Evolutionary conservation across 2,888 invertebrate species (phyloP), one percentile per base, ranked within the genome.

Genomic region (Tineola bisselliella): DNA sequence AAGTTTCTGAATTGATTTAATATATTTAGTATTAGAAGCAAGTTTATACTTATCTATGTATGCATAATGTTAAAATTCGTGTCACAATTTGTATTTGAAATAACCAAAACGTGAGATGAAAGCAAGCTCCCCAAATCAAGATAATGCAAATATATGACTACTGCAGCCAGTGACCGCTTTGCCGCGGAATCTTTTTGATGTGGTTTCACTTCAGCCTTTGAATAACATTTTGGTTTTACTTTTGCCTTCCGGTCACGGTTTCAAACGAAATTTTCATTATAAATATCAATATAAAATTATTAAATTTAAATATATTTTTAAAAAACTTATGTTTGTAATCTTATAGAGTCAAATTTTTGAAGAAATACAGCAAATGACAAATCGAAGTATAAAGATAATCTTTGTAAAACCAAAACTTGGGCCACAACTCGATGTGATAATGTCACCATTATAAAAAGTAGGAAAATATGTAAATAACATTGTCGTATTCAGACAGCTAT

Each of bases 41-140:
- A 33, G 38, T 33, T 33, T 11, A 13, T 43, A 43, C 3, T 8
- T 17, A 52, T 25, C 4, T 25, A 25, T 52, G 15, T 52, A 12
- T 12, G 25, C 11, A 56, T 25, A 30, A 56, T 56, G 19, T 58
- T 33, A 58, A 60, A 60, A 44, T 48, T 60, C 48, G 71, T 72
- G 76, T 75, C 70, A 70, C 74, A 82, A 79, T 81, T 81, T 81
- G 79, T 79, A 82, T 81, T 81, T 77, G 76, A 79, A 81, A 81
- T 76, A 77, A 73, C 75, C 72, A 76, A 76, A 77, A 72, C 72
- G 75, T 74, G 77, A 76, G 75, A 76, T 82, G 77, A 78, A 77
- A 80, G 74, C 71, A 75, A 73, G 72, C 76, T 73, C 75, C 74
- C 72, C 71, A 77, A 77, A 62, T 63, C 61, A 58, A 44, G 58